A percentile compares a stretch with the other conserved stretches of the same genome.
These are phyloP conservation scores for Macrobrachium rosenbergii DNA, from an alignment of 1,140 invertebrate genomes.

Conservation along the genomic window DNA sequence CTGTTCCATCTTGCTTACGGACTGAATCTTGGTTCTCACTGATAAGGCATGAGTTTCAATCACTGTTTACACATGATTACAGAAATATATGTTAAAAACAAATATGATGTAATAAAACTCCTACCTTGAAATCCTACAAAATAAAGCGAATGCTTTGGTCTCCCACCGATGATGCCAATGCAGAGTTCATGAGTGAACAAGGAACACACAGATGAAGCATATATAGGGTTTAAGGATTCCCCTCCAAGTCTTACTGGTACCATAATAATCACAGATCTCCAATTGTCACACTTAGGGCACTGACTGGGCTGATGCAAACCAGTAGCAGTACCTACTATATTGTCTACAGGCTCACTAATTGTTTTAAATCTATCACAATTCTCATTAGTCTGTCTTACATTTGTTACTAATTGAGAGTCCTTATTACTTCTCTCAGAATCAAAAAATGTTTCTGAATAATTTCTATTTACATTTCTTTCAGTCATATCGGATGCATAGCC, in stretches of 20 bases:
- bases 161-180: conserved; percentile 91
- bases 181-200: conserved; percentile 84
- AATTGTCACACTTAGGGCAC: conserved; percentile 69
- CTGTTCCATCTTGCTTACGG: too few species aligned
- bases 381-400: not conserved
- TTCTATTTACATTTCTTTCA: too few species aligned
- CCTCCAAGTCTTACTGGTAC: conserved; percentile 88
- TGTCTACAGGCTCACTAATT: not conserved
- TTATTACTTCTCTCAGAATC: not conserved
- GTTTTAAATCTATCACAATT: not conserved
- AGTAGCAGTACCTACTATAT: not conserved
- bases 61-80: too few species aligned
- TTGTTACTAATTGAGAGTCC: not conserved
- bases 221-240: conserved; percentile 86
- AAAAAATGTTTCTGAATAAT: not conserved
- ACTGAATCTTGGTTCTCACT: too few species aligned
- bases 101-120: not conserved
- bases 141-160: conserved; percentile 91
- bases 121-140: conserved; percentile 89
- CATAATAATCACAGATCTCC: conserved; percentile 85
- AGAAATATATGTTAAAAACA: too few species aligned
- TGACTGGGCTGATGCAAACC: not conserved
- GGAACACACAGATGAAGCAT: conserved; percentile 83
- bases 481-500: too few species aligned
- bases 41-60: too few species aligned